Conservation (phyloP, 2,888 invertebrate genomes). For the Hetaerina titia region DNA sequence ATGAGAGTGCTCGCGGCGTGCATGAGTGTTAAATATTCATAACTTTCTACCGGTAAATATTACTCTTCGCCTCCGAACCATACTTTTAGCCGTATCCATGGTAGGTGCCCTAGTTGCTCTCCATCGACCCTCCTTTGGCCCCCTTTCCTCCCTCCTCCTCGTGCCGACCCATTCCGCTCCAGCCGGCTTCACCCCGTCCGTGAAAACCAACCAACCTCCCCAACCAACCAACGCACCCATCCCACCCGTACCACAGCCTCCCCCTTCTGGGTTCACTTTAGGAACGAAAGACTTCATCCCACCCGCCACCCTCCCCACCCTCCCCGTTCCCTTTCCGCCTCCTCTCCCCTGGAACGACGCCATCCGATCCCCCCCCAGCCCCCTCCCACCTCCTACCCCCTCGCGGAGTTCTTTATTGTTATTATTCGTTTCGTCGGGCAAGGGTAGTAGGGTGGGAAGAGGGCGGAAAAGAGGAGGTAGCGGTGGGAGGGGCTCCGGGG, state of each 20-base stretch:
- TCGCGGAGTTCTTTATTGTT: slow-evolving; percentile 53
- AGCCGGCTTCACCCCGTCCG: background rate
- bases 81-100: no score
- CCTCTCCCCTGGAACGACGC: background rate
- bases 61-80: no score
- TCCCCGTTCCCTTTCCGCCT: background rate
- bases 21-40: background rate
- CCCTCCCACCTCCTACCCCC: background rate
- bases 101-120: no score
- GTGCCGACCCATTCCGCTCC: background rate
- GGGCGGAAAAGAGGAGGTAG: background rate
- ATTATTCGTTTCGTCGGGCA: slow-evolving; percentile 63
- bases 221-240: background rate
- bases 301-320: background rate
- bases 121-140: background rate
- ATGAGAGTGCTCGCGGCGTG: background rate
- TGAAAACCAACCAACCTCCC: background rate
- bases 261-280: background rate
- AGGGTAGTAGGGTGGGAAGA: background rate
- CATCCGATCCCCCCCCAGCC: background rate
- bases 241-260: no score
- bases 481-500: background rate
- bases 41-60: background rate
- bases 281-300: background rate
- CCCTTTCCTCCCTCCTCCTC: background rate